Conservation (phyloP, 2,888 invertebrate genomes). For the Helicoverpa assulta region DNA sequence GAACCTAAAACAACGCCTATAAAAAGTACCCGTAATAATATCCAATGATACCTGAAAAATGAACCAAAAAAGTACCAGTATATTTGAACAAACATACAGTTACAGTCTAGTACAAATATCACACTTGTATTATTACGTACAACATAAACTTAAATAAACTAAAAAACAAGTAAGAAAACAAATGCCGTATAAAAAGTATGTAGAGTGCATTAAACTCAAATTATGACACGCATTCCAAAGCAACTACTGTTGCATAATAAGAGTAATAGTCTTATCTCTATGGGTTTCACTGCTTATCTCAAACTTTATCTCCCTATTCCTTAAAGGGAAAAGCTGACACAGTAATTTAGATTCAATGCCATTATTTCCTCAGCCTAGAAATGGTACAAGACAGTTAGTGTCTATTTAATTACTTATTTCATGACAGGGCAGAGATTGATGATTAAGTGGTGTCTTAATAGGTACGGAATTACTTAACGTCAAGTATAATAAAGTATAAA, state of each 20-base stretch:
- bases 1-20: no score
- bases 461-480: constrained; percentile 23
- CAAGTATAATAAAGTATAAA: constrained; percentile 24
- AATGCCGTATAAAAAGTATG: neutral
- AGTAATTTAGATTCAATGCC: constrained; percentile 33
- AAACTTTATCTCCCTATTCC: constrained; percentile 13
- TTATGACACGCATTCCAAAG: constrained; percentile 1
- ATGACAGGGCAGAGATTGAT: constrained; percentile 45
- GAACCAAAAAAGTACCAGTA: no score
- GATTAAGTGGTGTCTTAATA: constrained; percentile 34
- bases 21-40: no score
- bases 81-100: neutral
- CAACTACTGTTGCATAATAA: constrained; percentile 3
- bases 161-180: neutral
- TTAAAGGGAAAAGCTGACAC: constrained; percentile 31
- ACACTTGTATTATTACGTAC: no score
- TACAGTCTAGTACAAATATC: no score
- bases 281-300: constrained; percentile 3
- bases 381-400: constrained; percentile 30
- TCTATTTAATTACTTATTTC: constrained; percentile 45
- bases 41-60: no score
- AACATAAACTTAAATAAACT: no score
- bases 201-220: neutral
- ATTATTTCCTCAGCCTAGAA: constrained; percentile 41
- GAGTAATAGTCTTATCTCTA: constrained; percentile 7